Conservation (phyloP, 2,113 vertebrate genomes). For the Myotis yumanensis region DNA sequence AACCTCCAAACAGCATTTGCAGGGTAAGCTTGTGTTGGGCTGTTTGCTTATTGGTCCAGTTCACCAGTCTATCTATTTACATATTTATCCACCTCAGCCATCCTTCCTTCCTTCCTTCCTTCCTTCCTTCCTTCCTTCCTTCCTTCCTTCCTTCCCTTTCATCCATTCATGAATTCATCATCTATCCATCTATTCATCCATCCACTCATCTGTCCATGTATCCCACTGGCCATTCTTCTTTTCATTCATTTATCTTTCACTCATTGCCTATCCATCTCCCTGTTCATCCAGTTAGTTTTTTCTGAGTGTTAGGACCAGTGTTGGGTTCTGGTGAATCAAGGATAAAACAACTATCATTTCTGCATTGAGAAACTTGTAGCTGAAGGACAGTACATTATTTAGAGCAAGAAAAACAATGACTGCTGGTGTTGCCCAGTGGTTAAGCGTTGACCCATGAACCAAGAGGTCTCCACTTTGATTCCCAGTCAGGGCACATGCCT, state of each 20-base stretch:
- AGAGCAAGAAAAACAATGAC: too few relatives aligned
- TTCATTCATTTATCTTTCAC: background rate
- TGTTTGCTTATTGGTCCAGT: background rate
- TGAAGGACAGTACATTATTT: background rate
- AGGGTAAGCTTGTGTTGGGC: background rate
- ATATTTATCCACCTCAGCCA: background rate
- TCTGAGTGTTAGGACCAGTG: background rate
- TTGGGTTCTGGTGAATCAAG: slow-evolving; percentile 3
- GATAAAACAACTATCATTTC: background rate
- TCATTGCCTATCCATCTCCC: background rate
- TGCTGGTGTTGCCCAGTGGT: too few relatives aligned
- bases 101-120: background rate
- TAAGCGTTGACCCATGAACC: too few relatives aligned
- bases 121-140: too few relatives aligned
- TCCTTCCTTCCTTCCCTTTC: background rate
- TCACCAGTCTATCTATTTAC: background rate
- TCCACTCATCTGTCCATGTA: background rate
- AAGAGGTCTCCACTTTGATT: too few relatives aligned
- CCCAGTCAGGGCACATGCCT: too few relatives aligned
- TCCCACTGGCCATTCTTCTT: background rate
- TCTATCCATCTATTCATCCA: background rate
- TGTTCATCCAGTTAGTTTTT: background rate
- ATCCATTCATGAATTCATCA: background rate
- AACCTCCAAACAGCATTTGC: background rate
- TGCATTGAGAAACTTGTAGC: background rate